Percentiles rank a stretch among this genome's conserved stretches.
Conservation (phyloP, 1,140 invertebrate genomes). For the Dolichoris vasculosae region DNA sequence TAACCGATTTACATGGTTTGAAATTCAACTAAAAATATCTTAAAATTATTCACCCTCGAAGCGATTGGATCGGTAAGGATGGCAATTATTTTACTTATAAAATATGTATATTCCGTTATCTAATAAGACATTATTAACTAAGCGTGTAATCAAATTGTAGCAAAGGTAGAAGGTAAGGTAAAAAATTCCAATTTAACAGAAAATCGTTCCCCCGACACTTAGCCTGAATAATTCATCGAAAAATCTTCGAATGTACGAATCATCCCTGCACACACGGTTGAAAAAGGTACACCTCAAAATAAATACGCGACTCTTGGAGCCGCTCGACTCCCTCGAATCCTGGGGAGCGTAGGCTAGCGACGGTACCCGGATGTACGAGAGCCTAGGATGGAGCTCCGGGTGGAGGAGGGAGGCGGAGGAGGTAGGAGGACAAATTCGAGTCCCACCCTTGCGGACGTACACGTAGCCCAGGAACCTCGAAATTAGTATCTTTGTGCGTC, state of each 20-base stretch:
- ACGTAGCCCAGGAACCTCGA: slow-evolving; percentile 3
- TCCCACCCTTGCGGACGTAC: not conserved
- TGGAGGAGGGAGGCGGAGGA: not conserved
- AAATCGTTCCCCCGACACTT: slow-evolving; percentile 52
- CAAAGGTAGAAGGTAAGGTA: not conserved
- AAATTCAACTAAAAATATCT: not conserved
- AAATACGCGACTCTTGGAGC: slow-evolving; percentile 8
- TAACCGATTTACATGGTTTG: too few species aligned
- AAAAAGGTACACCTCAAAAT: slow-evolving; percentile 45
- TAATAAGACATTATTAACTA: not conserved
- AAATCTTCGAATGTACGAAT: slow-evolving; percentile 50
- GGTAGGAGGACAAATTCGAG: slow-evolving; percentile 28
- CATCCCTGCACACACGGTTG: slow-evolving; percentile 23
- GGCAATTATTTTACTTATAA: slow-evolving; percentile 46
- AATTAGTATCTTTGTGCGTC: slow-evolving; percentile 23
- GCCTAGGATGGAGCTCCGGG: not conserved
- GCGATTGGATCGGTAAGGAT: not conserved
- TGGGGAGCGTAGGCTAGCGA: not conserved
- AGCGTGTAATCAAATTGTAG: not conserved
- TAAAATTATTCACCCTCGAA: not conserved
- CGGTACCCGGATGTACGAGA: not conserved
- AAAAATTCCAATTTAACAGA: slow-evolving; percentile 37
- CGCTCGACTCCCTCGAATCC: not conserved
- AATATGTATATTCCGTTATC: not conserved
- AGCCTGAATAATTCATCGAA: slow-evolving; percentile 55